Percentiles rank a stretch among this genome's conserved stretches.
Evolutionary conservation across 2,113 vertebrate genomes (phyloP).

Genomic region (Xiphorhynchus elegans): DNA sequence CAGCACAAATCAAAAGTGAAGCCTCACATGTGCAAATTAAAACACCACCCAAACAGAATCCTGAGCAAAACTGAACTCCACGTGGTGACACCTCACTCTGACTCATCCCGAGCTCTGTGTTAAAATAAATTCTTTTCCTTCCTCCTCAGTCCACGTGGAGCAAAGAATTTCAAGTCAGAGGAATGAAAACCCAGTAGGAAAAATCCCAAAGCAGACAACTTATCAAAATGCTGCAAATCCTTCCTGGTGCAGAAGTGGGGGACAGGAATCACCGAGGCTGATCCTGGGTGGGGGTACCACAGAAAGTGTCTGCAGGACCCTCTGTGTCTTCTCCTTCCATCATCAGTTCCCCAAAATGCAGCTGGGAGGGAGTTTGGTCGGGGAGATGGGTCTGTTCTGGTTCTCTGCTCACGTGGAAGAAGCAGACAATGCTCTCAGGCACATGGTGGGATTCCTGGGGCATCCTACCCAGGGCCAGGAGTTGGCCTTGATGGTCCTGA

Average conservation of each 20-base stretch:
- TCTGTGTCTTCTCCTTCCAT: background rate
- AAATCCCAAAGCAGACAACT: background rate
- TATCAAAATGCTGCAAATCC: background rate
- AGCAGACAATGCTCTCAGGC: too few species aligned
- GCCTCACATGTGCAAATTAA: background rate
- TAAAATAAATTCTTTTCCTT: background rate
- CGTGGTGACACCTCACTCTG: background rate
- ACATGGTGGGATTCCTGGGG: too few species aligned
- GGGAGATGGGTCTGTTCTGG: slow-evolving; percentile 9
- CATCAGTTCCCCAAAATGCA: background rate
- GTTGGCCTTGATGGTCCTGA: too few species aligned
- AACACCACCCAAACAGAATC: background rate
- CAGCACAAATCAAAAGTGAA: background rate
- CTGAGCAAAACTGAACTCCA: background rate
- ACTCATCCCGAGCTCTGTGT: background rate
- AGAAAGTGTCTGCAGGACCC: background rate
- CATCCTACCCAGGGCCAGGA: too few species aligned
- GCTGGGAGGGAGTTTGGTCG: background rate
- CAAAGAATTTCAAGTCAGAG: background rate
- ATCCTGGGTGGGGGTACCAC: background rate
- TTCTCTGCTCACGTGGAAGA: background rate
- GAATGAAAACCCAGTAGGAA: background rate
- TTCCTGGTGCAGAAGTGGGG: background rate
- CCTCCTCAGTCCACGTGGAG: background rate
- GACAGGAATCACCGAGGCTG: background rate